These are phyloP conservation scores for Cheilosia impressa DNA, from an alignment of 2,888 invertebrate genomes.

Conservation along the genomic window DNA sequence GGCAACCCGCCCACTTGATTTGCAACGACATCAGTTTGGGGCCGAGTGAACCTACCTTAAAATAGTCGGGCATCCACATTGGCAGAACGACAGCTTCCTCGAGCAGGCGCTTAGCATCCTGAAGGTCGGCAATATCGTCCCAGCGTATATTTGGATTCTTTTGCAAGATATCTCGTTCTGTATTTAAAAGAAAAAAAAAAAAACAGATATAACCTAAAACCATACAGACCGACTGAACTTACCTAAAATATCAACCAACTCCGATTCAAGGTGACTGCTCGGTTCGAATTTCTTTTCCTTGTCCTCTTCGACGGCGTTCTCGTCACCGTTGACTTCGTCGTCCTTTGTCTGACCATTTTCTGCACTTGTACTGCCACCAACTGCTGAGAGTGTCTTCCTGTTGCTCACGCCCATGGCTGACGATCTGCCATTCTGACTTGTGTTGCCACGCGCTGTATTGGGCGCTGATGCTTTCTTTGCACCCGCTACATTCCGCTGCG, in stretches of 20 bases:
- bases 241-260: conserved; percentile 96
- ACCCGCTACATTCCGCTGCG: conserved; percentile 77
- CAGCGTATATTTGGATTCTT: conserved; percentile 98
- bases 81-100: conserved; percentile 99
- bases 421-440: conserved; percentile 59
- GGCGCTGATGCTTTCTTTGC: conserved; percentile 74
- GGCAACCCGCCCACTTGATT: not conserved
- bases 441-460: conserved; percentile 75
- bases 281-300: conserved; percentile 94
- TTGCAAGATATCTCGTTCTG: conserved; percentile 97
- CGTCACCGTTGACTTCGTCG: conserved; percentile 87
- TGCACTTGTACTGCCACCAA: conserved; percentile 19
- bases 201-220: conserved; percentile 8
- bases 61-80: conserved; percentile 99
- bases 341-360: conserved; percentile 84
- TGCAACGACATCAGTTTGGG: no score
- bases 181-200: no score
- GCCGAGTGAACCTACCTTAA: conserved; percentile 87
- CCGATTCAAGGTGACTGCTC: conserved; percentile 91
- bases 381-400: conserved; percentile 43
- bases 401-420: conserved; percentile 42
- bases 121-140: conserved; percentile 96
- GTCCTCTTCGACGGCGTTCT: conserved; percentile 88
- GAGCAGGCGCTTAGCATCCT: conserved; percentile 94
- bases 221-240: conserved; percentile 73